Conservation (phyloP, 2,888 invertebrate species). For the Drosophila longiperda region DNA sequence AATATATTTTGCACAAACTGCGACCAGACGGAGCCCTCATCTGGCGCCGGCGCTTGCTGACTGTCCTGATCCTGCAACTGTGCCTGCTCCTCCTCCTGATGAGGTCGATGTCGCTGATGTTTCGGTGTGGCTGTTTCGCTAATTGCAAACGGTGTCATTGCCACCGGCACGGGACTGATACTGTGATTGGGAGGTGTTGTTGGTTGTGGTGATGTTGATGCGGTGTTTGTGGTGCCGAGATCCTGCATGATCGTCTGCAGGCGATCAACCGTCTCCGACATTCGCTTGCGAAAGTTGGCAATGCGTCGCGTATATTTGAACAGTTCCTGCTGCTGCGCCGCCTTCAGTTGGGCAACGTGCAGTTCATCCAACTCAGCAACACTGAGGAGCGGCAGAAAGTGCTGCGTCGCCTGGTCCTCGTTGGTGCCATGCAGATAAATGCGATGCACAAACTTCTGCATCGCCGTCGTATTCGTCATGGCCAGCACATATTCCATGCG, state of each 20-base stretch:
- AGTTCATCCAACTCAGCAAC: constrained; percentile 58
- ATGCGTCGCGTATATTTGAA: constrained; percentile 77
- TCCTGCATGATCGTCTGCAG: constrained; percentile 77
- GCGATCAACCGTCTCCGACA: constrained; percentile 81
- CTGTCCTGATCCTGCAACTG: constrained; percentile 6
- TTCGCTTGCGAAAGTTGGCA: constrained; percentile 76
- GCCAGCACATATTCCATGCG: constrained; percentile 48
- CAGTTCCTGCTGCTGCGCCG: constrained; percentile 49
- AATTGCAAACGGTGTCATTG: background rate
- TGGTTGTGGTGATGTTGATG: background rate
- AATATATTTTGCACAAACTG: constrained; percentile 87
- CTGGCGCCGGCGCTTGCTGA: constrained; percentile 11
- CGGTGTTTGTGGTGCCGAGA: constrained; percentile 22
- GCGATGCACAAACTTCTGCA: constrained; percentile 77
- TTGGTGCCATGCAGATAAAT: constrained; percentile 69
- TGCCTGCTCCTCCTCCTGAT: constrained; percentile 1
- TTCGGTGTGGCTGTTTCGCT: background rate
- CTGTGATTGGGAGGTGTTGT: background rate
- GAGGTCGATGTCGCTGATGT: background rate
- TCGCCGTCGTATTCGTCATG: constrained; percentile 76
- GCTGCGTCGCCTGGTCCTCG: constrained; percentile 47
- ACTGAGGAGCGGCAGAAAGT: constrained; percentile 61
- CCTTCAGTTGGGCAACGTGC: constrained; percentile 22
- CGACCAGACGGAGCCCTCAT: constrained; percentile 85
- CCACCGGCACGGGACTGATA: background rate